These are phyloP conservation scores for Momotus momota DNA, from an alignment of 2,797 vertebrate species.

Conservation along the genomic window DNA sequence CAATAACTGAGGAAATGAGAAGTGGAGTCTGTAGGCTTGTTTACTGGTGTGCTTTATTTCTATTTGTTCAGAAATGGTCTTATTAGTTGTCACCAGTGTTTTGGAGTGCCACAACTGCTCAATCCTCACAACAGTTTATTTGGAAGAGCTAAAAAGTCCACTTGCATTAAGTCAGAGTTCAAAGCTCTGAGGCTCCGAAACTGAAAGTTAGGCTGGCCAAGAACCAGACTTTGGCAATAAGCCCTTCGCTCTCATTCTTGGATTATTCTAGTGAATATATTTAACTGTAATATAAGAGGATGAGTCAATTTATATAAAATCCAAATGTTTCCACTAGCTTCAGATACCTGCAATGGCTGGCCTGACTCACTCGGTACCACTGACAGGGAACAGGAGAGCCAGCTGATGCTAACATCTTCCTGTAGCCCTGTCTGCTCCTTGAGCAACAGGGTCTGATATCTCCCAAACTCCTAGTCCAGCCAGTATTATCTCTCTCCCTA, in stretches of 20 bases:
- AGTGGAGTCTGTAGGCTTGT: background rate
- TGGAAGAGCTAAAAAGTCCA: background rate
- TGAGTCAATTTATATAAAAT: background rate
- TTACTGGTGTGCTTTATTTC: background rate
- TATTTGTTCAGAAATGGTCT: background rate
- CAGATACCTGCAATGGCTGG: background rate
- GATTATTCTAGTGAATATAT: background rate
- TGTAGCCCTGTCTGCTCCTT: background rate
- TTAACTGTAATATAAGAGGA: background rate
- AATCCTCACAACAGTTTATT: background rate
- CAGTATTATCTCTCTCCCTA: background rate
- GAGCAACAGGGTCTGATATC: background rate
- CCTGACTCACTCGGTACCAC: background rate
- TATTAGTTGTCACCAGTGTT: background rate
- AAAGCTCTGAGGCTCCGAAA: background rate
- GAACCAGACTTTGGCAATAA: background rate
- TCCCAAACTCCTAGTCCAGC: background rate
- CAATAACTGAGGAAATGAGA: background rate
- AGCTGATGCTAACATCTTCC: background rate
- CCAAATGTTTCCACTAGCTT: background rate
- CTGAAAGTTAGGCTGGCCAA: background rate
- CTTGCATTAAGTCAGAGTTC: background rate
- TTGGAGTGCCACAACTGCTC: background rate
- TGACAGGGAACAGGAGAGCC: background rate
- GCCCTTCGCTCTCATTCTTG: accelerated